A percentile compares a stretch with the other conserved stretches of the same genome.
phyloP scores from a whole-genome alignment of 2,113 vertebrate genomes.

The Cervus canadensis region DNA sequence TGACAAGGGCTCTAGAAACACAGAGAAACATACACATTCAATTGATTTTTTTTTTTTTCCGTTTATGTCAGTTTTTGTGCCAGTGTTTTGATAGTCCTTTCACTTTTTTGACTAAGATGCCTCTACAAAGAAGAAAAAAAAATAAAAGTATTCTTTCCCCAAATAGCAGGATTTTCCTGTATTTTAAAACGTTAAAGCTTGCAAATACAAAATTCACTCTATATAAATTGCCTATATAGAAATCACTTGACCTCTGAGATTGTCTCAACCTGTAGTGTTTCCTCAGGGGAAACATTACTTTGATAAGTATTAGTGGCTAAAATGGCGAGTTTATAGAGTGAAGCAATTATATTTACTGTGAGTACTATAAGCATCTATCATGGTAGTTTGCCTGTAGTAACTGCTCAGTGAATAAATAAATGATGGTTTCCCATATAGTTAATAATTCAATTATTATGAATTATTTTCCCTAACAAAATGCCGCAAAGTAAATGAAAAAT shows the following conservation, averaged over 20 bases:
- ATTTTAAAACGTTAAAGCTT: not conserved
- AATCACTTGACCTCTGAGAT: not conserved
- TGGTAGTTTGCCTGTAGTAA: not conserved
- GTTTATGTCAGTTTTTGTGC: not conserved
- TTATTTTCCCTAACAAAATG: not conserved
- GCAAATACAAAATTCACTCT: not conserved
- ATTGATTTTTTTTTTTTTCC: not conserved
- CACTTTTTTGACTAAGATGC: not conserved
- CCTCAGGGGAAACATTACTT: not conserved
- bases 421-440: not conserved
- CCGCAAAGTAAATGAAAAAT: not conserved
- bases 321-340: not conserved
- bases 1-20: not conserved
- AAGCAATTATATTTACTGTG: not conserved
- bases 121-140: not conserved
- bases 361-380: not conserved
- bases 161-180: not conserved
- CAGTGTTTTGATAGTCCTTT: slow-evolving; percentile 35
- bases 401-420: not conserved
- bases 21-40: not conserved
- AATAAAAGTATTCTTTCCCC: not conserved
- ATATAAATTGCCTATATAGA: not conserved
- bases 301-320: not conserved
- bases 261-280: not conserved
- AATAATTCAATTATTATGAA: not conserved